Conservation (phyloP, 2,888 invertebrate species). For the Nephrotoma guestfalica region DNA sequence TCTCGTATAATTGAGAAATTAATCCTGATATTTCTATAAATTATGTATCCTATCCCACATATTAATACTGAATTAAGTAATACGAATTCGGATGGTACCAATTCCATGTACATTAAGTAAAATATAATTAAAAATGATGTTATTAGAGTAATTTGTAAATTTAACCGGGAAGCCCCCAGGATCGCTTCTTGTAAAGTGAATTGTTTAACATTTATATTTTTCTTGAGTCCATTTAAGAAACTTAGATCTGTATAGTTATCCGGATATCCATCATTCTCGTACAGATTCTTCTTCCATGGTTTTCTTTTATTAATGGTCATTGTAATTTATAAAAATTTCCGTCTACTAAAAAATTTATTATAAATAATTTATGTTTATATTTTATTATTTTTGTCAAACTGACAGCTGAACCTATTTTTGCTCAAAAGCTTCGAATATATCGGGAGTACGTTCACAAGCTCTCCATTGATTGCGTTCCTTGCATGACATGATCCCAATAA, state of each 20-base stretch:
- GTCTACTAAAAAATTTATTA: background rate
- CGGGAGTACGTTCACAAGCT: no score
- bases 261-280: constrained; percentile 71
- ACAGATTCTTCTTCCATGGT: constrained; percentile 76
- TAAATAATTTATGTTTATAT: background rate
- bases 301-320: background rate
- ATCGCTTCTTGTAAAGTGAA: constrained; percentile 56
- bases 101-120: constrained; percentile 54
- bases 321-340: background rate
- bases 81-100: constrained; percentile 46
- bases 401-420: background rate
- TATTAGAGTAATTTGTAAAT: constrained; percentile 65
- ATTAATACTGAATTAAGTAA: constrained; percentile 40
- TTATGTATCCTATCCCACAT: constrained; percentile 46
- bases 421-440: background rate
- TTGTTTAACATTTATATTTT: constrained; percentile 65
- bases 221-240: constrained; percentile 71
- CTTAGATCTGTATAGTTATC: constrained; percentile 86
- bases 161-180: constrained; percentile 59
- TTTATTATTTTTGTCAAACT: background rate
- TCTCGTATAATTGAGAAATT: constrained; percentile 30
- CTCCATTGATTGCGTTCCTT: no score
- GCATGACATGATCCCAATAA: no score
- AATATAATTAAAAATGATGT: constrained; percentile 58
- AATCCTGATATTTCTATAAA: constrained; percentile 33